A percentile compares a stretch with the other conserved stretches of the same genome.
Conservation (phyloP, 2,113 vertebrate species). For the Sterrhoptilus dennistouni region DNA sequence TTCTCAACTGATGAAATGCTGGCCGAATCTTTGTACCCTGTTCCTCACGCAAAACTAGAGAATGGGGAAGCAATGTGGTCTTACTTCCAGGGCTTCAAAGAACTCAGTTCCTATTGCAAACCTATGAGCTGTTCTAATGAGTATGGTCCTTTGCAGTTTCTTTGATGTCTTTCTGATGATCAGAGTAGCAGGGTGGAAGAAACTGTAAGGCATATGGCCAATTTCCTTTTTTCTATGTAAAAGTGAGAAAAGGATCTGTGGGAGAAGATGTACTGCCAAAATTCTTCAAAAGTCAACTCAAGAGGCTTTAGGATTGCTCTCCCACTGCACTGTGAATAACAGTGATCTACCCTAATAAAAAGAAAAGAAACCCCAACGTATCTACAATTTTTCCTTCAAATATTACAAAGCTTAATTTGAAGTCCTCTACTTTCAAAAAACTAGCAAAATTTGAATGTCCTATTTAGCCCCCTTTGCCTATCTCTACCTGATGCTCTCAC, state of each 20-base stretch:
- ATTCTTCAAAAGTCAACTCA: not conserved
- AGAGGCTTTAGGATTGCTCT: not conserved
- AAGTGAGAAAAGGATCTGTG: not conserved
- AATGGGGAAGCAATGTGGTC: not conserved
- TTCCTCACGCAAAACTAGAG: not conserved
- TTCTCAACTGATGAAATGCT: not conserved
- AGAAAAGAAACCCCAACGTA: fast-evolving
- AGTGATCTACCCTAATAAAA: not conserved
- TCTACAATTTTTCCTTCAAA: not conserved
- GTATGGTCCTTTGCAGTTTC: not conserved
- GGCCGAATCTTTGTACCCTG: not conserved
- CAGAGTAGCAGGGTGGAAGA: not conserved
- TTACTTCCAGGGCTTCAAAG: not conserved
- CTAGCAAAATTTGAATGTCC: not conserved
- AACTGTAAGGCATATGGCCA: not conserved
- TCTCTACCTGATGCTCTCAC: not conserved
- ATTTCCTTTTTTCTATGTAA: not conserved
- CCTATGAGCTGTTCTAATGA: not conserved
- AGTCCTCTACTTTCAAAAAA: not conserved
- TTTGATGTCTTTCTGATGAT: not conserved
- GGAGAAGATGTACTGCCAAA: not conserved
- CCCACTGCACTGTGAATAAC: not conserved
- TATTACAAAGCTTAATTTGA: not conserved
- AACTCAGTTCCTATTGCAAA: not conserved
- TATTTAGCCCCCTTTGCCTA: fast-evolving